phyloP scores from a whole-genome alignment of 1,140 invertebrate species.

The Drosophila quadrilineata region DNA sequence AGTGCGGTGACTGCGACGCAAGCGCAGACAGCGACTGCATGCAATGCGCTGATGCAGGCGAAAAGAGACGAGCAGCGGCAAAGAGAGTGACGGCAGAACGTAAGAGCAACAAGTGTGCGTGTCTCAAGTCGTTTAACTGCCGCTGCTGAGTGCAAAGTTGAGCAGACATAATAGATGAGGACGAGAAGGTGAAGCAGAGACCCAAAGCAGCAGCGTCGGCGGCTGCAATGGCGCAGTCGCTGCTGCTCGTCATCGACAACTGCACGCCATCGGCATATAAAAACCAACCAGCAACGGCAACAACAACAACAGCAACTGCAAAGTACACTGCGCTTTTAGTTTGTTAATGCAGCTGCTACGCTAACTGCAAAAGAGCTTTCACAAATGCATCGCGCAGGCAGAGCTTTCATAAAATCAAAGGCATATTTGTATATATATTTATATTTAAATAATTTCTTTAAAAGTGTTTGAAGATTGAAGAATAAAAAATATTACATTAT shows the following conservation, averaged over 20 bases:
- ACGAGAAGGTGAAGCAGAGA: conserved; percentile 3
- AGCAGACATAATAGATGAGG: conserved; percentile 53
- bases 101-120: conserved; percentile 75
- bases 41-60: conserved; percentile 36
- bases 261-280: conserved; percentile 72
- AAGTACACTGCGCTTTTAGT: conserved; percentile 30
- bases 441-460: too few species aligned
- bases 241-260: conserved; percentile 42
- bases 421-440: neutral
- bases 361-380: conserved; percentile 16
- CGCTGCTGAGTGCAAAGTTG: conserved; percentile 68
- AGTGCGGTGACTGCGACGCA: conserved; percentile 37
- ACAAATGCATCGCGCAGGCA: neutral
- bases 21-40: conserved; percentile 29
- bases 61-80: conserved; percentile 43
- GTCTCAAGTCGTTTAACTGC: conserved; percentile 72
- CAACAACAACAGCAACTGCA: conserved; percentile 15
- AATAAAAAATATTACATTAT: too few species aligned
- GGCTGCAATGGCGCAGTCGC: conserved; percentile 48
- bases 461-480: too few species aligned
- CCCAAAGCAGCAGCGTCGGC: conserved; percentile 4
- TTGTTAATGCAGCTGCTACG: conserved; percentile 14
- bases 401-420: neutral
- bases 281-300: conserved; percentile 40
- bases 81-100: conserved; percentile 47